phyloP scores from a whole-genome alignment of 2,797 vertebrate species.

The Syndactyla subalaris region DNA sequence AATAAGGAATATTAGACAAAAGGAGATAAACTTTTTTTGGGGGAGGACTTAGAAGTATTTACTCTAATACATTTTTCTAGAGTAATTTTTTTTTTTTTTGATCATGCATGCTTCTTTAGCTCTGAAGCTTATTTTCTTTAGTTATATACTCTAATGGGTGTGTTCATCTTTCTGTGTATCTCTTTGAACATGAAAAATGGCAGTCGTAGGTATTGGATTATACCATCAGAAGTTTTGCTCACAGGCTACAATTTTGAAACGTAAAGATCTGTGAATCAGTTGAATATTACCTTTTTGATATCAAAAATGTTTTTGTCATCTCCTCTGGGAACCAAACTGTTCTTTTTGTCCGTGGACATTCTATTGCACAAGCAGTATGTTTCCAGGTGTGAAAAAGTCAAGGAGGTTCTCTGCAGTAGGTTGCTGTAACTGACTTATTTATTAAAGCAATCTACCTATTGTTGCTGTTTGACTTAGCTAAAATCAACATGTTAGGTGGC shows the following conservation, averaged over 20 bases:
- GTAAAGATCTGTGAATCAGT: neutral
- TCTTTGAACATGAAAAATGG: neutral
- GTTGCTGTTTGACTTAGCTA: neutral
- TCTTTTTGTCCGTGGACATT: neutral
- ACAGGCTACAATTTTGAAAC: neutral
- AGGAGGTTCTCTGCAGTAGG: neutral
- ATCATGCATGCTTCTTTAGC: neutral
- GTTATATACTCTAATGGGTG: rapidly evolving
- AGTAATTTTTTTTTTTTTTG: neutral
- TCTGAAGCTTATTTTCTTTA: neutral
- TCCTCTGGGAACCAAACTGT: neutral
- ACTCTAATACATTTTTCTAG: neutral
- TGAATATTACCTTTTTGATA: neutral
- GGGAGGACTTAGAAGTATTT: neutral
- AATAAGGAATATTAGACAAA: neutral
- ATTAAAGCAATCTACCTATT: rapidly evolving
- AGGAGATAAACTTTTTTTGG: neutral
- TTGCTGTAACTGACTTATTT: neutral
- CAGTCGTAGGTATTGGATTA: neutral
- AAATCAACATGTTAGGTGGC: neutral
- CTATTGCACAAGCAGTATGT: neutral
- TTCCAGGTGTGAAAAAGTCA: neutral
- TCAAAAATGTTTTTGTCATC: neutral
- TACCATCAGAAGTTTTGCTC: neutral
- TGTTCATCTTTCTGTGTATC: neutral